Percentiles rank a stretch among this genome's conserved stretches.
Conservation (phyloP, 2,113 vertebrate genomes). For the Lophotis ruficrista region DNA sequence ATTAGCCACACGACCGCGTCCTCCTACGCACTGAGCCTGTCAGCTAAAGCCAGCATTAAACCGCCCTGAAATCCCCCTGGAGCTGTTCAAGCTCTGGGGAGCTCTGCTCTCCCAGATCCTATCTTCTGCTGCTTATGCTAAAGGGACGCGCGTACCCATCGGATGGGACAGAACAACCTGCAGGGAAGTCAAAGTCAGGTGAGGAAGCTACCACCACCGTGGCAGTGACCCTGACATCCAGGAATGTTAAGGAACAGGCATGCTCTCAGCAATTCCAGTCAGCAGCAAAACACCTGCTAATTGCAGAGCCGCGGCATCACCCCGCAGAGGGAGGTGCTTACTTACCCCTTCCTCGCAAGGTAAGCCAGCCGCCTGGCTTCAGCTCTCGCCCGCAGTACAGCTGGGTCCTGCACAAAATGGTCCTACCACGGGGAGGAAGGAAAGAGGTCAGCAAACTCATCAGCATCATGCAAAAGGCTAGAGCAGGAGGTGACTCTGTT, state of each 20-base stretch:
- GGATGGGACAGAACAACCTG: background rate
- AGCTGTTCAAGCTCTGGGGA: background rate
- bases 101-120: background rate
- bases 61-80: background rate
- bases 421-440: slow-evolving; percentile 66
- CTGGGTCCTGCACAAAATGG: slow-evolving; percentile 94
- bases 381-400: slow-evolving; percentile 87
- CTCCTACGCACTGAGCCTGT: background rate
- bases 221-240: background rate
- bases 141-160: accelerated
- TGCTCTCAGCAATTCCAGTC: background rate
- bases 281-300: background rate
- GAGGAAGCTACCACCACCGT: background rate
- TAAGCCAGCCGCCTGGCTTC: slow-evolving; percentile 85
- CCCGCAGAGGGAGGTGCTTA: background rate
- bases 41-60: background rate
- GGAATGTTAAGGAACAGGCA: background rate
- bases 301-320: background rate
- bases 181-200: background rate
- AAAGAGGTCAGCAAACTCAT: background rate
- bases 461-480: background rate
- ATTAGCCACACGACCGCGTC: background rate
- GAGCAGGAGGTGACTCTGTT: background rate
- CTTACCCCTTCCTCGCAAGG: slow-evolving; percentile 88
- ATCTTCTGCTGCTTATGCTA: background rate